phyloP scores from a whole-genome alignment of 2,797 vertebrate genomes.

The Lepidocolaptes lacrymiger region DNA sequence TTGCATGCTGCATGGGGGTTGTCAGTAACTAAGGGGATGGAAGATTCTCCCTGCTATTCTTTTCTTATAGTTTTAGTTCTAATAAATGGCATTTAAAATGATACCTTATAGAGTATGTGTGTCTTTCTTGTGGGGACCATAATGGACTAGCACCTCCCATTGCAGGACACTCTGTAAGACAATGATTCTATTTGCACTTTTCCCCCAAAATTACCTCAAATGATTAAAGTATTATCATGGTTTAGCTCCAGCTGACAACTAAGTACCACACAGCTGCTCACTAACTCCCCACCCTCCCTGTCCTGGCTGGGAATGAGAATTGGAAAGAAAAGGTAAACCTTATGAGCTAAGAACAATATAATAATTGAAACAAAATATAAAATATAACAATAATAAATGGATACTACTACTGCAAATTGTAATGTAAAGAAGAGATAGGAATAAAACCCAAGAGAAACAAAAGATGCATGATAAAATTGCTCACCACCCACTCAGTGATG shows the following conservation, averaged over 20 bases:
- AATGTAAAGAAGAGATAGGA: background rate
- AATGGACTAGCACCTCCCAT: fast-evolving
- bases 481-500: background rate
- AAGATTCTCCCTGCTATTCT: background rate
- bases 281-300: background rate
- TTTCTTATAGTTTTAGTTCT: background rate
- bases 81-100: background rate
- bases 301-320: fast-evolving
- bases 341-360: background rate
- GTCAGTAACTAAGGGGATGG: background rate
- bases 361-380: background rate
- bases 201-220: background rate
- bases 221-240: background rate
- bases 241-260: background rate
- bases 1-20: background rate
- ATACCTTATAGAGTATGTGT: background rate
- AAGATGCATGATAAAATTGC: background rate
- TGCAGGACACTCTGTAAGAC: background rate
- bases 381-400: background rate
- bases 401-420: background rate
- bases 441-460: background rate
- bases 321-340: background rate
- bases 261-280: background rate
- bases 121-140: background rate
- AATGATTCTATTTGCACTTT: background rate